Evolutionary conservation across 1,140 invertebrate species (phyloP).

Genomic region (Elymnias hypermnestra): DNA sequence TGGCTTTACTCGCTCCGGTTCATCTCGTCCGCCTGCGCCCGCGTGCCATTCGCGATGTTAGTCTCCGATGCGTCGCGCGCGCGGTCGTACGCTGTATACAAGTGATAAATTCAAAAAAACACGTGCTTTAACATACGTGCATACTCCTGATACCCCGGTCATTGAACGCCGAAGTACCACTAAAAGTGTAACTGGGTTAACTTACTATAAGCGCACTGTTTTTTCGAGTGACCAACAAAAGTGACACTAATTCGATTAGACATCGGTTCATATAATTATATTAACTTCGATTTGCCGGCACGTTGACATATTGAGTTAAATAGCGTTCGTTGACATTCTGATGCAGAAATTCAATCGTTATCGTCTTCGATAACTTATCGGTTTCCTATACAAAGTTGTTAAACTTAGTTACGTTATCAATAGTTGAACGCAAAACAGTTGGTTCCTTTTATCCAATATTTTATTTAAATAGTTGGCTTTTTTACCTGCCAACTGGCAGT

Average conservation of each 20-base stretch:
- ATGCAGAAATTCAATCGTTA: not conserved
- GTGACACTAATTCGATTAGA: conserved; percentile 17
- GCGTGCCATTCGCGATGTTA: conserved; percentile 32
- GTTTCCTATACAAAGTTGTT: not conserved
- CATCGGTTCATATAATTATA: not conserved
- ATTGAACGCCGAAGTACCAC: conserved; percentile 32
- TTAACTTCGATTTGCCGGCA: conserved; percentile 1
- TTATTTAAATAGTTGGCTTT: too few species aligned
- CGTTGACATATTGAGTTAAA: not conserved
- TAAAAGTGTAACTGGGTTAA: conserved; percentile 21
- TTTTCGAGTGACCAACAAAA: not conserved
- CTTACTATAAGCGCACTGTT: not conserved
- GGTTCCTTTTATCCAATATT: too few species aligned
- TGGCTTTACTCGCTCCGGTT: conserved; percentile 42
- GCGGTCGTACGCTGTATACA: conserved; percentile 45
- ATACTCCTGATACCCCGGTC: conserved; percentile 33
- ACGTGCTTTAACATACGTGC: conserved; percentile 26
- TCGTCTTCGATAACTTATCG: conserved; percentile 13
- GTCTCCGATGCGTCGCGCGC: conserved; percentile 58
- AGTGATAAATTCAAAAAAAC: conserved; percentile 1
- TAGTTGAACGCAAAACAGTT: too few species aligned
- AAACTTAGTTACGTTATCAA: not conserved
- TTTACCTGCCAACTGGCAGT: too few species aligned
- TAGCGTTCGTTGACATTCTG: not conserved
- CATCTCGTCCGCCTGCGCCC: conserved; percentile 46